A percentile compares a stretch with the other conserved stretches of the same genome.
These are phyloP conservation scores for Notothenia coriiceps DNA, from an alignment of 2,113 vertebrate species.

Conservation along the genomic window DNA sequence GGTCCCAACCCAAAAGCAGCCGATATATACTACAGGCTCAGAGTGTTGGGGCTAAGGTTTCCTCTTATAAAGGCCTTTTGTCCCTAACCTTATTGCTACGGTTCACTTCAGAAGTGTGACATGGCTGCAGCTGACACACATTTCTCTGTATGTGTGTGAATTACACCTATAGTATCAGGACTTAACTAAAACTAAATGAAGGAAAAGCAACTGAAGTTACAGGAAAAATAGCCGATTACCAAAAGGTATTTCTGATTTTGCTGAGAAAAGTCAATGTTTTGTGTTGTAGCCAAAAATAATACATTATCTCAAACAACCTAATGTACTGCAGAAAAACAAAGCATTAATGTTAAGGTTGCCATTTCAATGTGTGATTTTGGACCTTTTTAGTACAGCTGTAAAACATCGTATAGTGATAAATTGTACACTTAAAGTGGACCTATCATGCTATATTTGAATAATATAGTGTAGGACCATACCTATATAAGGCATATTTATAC, in stretches of 20 bases:
- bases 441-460: no score
- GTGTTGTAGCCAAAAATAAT: background rate
- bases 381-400: no score
- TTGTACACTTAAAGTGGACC: background rate
- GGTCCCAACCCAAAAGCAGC: slow-evolving; percentile 31
- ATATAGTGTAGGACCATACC: no score
- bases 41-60: slow-evolving; percentile 42
- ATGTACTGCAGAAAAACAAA: no score
- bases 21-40: slow-evolving; percentile 1
- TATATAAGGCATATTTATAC: no score
- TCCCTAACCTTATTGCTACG: background rate
- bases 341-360: no score
- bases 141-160: background rate
- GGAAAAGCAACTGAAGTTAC: background rate
- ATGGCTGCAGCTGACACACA: background rate
- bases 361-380: background rate
- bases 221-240: background rate
- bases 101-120: background rate
- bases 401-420: no score
- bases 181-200: background rate
- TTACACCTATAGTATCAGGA: background rate
- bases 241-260: background rate
- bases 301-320: background rate
- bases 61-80: background rate
- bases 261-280: background rate